A percentile compares a stretch with the other conserved stretches of the same genome.
Evolutionary conservation across 92 coral and sea anemone genomes (phyloP).

Genomic region (Virgularia gustaviana): DNA sequence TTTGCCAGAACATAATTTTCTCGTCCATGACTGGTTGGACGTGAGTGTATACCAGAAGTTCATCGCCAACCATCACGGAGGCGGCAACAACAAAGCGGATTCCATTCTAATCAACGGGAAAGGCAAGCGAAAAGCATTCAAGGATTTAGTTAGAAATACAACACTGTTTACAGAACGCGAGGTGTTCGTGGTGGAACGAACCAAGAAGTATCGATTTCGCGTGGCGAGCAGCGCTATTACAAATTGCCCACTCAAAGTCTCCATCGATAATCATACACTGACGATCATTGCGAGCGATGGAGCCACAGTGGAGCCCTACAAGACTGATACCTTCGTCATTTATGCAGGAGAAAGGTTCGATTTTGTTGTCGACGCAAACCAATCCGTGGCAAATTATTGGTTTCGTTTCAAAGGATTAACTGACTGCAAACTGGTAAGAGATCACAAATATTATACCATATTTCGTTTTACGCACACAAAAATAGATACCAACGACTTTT

Average conservation of each 20-base stretch:
- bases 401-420: slow-evolving; percentile 4
- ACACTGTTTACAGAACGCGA: slow-evolving; percentile 14
- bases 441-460: no score
- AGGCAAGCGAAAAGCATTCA: slow-evolving; percentile 8
- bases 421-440: slow-evolving; percentile 10
- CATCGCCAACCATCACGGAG: slow-evolving; percentile 14
- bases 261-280: slow-evolving; percentile 7
- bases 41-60: slow-evolving; percentile 7
- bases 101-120: slow-evolving; percentile 24
- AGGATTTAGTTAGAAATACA: not conserved
- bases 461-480: no score
- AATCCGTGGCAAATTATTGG: slow-evolving; percentile 23
- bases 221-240: slow-evolving; percentile 24
- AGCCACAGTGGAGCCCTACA: slow-evolving; percentile 4
- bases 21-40: slow-evolving; percentile 18
- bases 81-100: slow-evolving; percentile 14
- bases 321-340: slow-evolving; percentile 10
- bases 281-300: slow-evolving; percentile 33
- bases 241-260: slow-evolving; percentile 24
- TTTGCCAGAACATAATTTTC: slow-evolving; percentile 4
- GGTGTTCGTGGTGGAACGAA: not conserved
- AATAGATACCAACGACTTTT: no score
- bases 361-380: slow-evolving; percentile 1
- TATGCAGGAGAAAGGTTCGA: slow-evolving; percentile 22
- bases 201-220: slow-evolving; percentile 12